Percentiles rank a stretch among this genome's conserved stretches.
These are phyloP conservation scores for Drosophila pseudoobscura DNA, from an alignment of 1,140 invertebrate genomes.

Conservation along the genomic window DNA sequence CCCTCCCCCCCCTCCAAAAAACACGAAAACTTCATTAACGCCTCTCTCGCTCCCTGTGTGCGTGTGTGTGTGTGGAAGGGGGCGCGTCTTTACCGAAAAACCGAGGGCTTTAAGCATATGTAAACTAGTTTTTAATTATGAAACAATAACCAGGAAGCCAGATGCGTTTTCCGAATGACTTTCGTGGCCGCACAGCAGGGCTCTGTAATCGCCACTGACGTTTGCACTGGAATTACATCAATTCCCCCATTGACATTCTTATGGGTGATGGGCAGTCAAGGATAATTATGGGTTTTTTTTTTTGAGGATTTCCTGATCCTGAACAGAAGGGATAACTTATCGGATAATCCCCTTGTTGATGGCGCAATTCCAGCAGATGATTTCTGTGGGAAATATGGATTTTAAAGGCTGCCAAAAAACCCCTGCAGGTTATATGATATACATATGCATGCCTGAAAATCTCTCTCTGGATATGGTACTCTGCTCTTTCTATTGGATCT, in stretches of 20 bases:
- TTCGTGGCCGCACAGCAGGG: not conserved
- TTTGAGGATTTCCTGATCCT: conserved; percentile 37
- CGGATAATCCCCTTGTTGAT: too few species aligned
- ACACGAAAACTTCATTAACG: conserved; percentile 74
- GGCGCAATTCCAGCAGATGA: too few species aligned
- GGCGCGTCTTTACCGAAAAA: conserved; percentile 15
- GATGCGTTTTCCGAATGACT: conserved; percentile 20
- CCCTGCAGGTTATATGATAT: too few species aligned
- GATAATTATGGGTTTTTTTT: conserved; percentile 16
- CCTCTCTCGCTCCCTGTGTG: not conserved
- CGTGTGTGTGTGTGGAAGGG: not conserved
- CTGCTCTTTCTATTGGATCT: too few species aligned
- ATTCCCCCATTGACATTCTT: conserved; percentile 49
- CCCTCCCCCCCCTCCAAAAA: conserved; percentile 12
- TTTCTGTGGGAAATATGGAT: too few species aligned
- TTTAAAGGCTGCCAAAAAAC: too few species aligned
- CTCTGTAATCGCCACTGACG: conserved; percentile 22
- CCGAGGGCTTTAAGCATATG: conserved; percentile 46
- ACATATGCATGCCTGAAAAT: too few species aligned
- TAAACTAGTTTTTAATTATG: conserved; percentile 75
- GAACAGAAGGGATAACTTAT: conserved; percentile 11
- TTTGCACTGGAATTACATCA: conserved; percentile 39
- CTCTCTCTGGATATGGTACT: too few species aligned
- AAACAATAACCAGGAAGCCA: conserved; percentile 73
- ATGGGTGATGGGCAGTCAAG: conserved; percentile 23